These are phyloP conservation scores for Drosophila greeni DNA, from an alignment of 2,888 invertebrate genomes.

Conservation along the genomic window DNA sequence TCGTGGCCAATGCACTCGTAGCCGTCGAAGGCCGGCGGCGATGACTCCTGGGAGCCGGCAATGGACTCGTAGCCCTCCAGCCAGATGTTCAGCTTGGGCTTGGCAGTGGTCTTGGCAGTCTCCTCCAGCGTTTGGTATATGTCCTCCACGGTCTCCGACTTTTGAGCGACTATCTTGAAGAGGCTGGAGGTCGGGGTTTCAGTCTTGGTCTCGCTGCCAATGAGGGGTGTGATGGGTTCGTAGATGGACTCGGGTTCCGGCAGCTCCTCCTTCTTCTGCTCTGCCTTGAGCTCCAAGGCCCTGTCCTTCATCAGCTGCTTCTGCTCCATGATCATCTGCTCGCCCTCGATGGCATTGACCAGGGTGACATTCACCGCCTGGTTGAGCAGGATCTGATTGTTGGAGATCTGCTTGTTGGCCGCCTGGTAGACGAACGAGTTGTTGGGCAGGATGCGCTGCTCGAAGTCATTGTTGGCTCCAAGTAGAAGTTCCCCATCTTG, in stretches of 20 bases:
- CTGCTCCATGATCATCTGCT: slow-evolving; percentile 68
- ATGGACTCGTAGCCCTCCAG: slow-evolving; percentile 77
- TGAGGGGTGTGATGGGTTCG: slow-evolving; percentile 71
- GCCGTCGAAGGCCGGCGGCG: slow-evolving; percentile 61
- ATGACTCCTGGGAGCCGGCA: slow-evolving; percentile 61
- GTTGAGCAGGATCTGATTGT: slow-evolving; percentile 61
- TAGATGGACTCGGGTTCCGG: slow-evolving; percentile 56
- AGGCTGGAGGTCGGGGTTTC: slow-evolving; percentile 62
- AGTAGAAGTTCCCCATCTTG: slow-evolving; percentile 44
- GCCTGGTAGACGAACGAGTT: slow-evolving; percentile 84
- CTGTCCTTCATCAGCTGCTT: slow-evolving; percentile 47
- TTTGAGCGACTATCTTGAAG: slow-evolving; percentile 43
- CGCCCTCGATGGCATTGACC: slow-evolving; percentile 75
- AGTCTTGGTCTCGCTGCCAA: slow-evolving; percentile 60
- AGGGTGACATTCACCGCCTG: slow-evolving; percentile 77
- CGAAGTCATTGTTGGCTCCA: slow-evolving; percentile 68
- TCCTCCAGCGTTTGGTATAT: slow-evolving; percentile 77
- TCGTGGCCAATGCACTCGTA: slow-evolving; percentile 75
- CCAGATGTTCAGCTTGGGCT: slow-evolving; percentile 46
- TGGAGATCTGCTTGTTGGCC: slow-evolving; percentile 75
- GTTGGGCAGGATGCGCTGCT: slow-evolving; percentile 81
- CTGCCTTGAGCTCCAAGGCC: neutral
- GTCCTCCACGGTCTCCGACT: slow-evolving; percentile 53
- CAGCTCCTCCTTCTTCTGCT: neutral
- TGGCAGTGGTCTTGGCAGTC: slow-evolving; percentile 46